Evolutionary conservation across 2,888 invertebrate genomes (phyloP).

Genomic region (Camponotus fellah): DNA sequence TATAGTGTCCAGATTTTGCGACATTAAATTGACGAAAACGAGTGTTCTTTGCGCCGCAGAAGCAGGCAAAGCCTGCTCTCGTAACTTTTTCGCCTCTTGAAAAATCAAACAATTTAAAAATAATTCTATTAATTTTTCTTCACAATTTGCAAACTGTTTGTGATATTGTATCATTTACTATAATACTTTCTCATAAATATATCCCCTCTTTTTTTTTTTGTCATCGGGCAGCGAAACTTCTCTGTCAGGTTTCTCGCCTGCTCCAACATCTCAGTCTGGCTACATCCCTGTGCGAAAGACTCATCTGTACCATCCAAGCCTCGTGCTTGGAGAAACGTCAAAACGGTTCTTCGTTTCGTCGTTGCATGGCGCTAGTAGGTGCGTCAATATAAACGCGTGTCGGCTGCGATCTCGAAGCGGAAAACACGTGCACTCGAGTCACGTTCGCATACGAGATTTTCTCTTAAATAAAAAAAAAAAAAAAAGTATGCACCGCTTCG

Average conservation of each 20-base stretch:
- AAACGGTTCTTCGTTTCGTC: slow-evolving; percentile 81
- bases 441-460: neutral
- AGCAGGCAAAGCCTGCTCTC: neutral
- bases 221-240: too few relatives aligned
- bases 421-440: slow-evolving; percentile 30
- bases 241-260: too few relatives aligned
- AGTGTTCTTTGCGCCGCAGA: neutral
- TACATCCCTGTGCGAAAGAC: too few relatives aligned
- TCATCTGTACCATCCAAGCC: slow-evolving; percentile 82
- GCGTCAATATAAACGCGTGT: slow-evolving; percentile 54
- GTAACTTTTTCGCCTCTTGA: too few relatives aligned
- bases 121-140: too few relatives aligned
- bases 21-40: neutral
- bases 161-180: too few relatives aligned
- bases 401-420: slow-evolving; percentile 21
- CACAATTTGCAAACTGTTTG: too few relatives aligned
- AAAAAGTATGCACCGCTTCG: neutral
- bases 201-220: too few relatives aligned
- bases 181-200: too few relatives aligned
- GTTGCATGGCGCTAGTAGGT: slow-evolving; percentile 81
- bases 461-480: neutral
- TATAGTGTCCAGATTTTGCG: neutral
- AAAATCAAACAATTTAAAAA: too few relatives aligned
- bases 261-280: too few relatives aligned
- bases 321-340: slow-evolving; percentile 68